Evolutionary conservation across 1,140 invertebrate species (phyloP).

Genomic region (Diachasma alloeum): DNA sequence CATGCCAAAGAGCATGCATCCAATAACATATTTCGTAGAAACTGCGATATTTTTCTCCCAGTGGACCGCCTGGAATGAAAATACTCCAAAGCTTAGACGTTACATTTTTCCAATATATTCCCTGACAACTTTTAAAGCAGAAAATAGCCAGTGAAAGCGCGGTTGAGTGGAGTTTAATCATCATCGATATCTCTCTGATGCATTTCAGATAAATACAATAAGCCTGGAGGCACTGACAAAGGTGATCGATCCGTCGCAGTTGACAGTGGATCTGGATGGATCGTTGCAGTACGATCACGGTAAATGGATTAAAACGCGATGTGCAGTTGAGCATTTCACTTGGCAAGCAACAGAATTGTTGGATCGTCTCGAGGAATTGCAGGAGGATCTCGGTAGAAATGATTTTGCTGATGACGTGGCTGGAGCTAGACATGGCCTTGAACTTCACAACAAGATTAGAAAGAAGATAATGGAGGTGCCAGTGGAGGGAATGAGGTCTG

Average conservation of each 20-base stretch:
- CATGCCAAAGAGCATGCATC: too few species aligned
- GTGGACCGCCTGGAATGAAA: background rate
- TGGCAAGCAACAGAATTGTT: slow-evolving; percentile 93
- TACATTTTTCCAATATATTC: background rate
- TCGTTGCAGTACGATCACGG: slow-evolving; percentile 93
- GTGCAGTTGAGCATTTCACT: slow-evolving; percentile 93
- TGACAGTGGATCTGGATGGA: slow-evolving; percentile 94
- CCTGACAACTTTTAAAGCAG: background rate
- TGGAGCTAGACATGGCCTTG: slow-evolving; percentile 88
- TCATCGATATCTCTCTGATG: slow-evolving; percentile 19
- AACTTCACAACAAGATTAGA: slow-evolving; percentile 93
- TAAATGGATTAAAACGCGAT: slow-evolving; percentile 94
- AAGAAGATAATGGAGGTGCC: slow-evolving; percentile 93
- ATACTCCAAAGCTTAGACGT: background rate
- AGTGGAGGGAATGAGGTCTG: slow-evolving; percentile 88
- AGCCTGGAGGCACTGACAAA: slow-evolving; percentile 93
- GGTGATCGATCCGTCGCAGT: slow-evolving; percentile 89
- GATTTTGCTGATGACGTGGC: slow-evolving; percentile 93
- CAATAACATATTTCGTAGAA: too few species aligned
- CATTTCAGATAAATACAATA: slow-evolving; percentile 90
- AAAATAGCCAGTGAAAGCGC: background rate
- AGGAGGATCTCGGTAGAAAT: slow-evolving; percentile 88
- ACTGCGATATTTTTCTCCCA: too few species aligned
- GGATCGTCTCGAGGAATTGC: slow-evolving; percentile 88
- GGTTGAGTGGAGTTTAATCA: background rate